phyloP scores from a whole-genome alignment of 2,113 vertebrate species.

The Felis chaus region DNA sequence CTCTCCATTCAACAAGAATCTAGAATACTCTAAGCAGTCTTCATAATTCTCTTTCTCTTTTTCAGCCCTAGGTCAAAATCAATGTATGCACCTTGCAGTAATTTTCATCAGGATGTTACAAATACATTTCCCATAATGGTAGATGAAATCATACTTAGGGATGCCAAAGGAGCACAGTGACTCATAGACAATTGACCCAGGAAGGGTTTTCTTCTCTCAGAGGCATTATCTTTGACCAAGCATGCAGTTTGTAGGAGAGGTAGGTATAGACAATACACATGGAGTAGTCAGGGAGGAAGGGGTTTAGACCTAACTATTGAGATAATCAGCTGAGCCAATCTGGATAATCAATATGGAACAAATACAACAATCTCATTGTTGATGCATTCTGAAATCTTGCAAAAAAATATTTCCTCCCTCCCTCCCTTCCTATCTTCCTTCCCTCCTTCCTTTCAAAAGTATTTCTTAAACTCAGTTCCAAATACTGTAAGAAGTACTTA shows the following conservation, averaged over 20 bases:
- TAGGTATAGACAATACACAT: background rate
- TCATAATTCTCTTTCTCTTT: background rate
- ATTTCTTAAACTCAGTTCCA: background rate
- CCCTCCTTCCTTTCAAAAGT: background rate
- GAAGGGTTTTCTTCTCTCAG: background rate
- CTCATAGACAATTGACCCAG: background rate
- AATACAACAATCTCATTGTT: background rate
- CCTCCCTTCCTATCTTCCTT: background rate
- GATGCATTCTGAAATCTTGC: background rate
- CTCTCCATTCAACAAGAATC: background rate
- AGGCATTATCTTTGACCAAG: background rate
- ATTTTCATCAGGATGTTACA: conserved; percentile 25
- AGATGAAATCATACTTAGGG: background rate
- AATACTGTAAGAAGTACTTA: background rate
- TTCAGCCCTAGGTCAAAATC: background rate
- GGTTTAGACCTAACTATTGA: background rate
- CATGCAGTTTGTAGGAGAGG: background rate
- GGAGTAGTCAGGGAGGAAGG: background rate
- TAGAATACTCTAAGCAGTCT: background rate
- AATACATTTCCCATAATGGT: conserved; percentile 1
- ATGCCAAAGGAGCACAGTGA: background rate
- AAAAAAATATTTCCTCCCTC: background rate
- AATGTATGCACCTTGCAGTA: background rate
- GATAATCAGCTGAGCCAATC: background rate
- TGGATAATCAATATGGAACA: background rate